Evolutionary conservation across 1,140 invertebrate species (phyloP).

Genomic region (Ericerus pela): DNA sequence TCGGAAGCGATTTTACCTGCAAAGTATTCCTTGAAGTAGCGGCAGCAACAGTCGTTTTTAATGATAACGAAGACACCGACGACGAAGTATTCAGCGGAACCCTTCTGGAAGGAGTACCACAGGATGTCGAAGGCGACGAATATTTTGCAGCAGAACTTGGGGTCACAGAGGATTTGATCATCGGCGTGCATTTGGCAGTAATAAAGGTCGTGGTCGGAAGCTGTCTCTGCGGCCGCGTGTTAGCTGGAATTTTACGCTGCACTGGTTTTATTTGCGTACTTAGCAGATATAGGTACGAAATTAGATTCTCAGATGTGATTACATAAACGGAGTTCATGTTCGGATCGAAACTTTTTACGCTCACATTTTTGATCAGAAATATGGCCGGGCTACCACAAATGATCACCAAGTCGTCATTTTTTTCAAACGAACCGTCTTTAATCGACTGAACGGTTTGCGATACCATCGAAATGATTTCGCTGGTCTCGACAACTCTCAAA

Average conservation of each 20-base stretch:
- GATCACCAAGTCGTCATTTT: not conserved
- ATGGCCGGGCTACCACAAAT: slow-evolving; percentile 1
- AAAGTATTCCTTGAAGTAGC: too few species aligned
- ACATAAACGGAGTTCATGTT: not conserved
- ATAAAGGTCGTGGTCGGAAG: too few species aligned
- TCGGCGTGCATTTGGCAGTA: too few species aligned
- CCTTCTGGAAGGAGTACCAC: too few species aligned
- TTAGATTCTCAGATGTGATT: not conserved
- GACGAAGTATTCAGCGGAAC: too few species aligned
- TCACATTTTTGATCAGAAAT: not conserved
- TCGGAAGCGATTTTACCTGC: too few species aligned
- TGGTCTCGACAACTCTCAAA: not conserved
- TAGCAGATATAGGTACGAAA: not conserved
- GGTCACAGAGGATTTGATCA: too few species aligned
- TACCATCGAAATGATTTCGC: not conserved
- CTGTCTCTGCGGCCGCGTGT: not conserved
- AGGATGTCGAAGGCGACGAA: too few species aligned
- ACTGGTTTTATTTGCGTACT: too few species aligned
- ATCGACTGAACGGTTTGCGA: not conserved
- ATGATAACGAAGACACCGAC: too few species aligned
- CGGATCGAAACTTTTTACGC: not conserved
- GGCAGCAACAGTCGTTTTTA: too few species aligned
- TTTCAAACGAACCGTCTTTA: not conserved
- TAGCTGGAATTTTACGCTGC: slow-evolving; percentile 3
- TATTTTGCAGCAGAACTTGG: too few species aligned